A percentile compares a stretch with the other conserved stretches of the same genome.
Conservation (phyloP, 1,140 invertebrate species). For the Sycophila sp. region DNA sequence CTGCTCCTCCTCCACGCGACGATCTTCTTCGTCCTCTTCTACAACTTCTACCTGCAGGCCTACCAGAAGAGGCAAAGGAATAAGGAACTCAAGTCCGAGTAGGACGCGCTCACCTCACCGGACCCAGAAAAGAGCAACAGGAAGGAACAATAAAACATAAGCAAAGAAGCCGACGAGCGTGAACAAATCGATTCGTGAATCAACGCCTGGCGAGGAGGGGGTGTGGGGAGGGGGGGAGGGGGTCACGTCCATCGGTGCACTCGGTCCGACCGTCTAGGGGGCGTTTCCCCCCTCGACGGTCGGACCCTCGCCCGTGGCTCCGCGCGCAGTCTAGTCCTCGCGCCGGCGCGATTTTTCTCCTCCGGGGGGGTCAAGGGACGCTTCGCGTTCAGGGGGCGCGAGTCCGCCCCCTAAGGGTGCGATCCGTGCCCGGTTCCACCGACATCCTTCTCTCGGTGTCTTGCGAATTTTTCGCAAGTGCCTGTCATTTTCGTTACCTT, state of each 20-base stretch:
- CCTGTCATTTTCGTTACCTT: background rate
- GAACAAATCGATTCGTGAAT: too few species aligned
- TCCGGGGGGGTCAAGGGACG: background rate
- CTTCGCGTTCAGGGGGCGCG: too few species aligned
- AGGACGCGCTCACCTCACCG: constrained; percentile 36
- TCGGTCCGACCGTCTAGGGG: too few species aligned
- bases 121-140: constrained; percentile 21
- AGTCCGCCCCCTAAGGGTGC: too few species aligned
- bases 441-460: too few species aligned
- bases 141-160: background rate
- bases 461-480: background rate
- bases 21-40: constrained; percentile 92
- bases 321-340: constrained; percentile 39
- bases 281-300: too few species aligned
- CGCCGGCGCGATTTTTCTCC: constrained; percentile 31
- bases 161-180: constrained; percentile 14
- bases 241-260: too few species aligned
- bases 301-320: too few species aligned
- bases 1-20: constrained; percentile 85
- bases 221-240: too few species aligned
- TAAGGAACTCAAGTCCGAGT: constrained; percentile 64
- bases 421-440: too few species aligned
- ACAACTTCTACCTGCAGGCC: constrained; percentile 89
- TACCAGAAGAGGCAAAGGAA: constrained; percentile 65
- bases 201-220: too few species aligned